Percentiles rank a stretch among this genome's conserved stretches.
Evolutionary conservation across 1,140 invertebrate species (phyloP).

Genomic region (Heliothis subflexa): DNA sequence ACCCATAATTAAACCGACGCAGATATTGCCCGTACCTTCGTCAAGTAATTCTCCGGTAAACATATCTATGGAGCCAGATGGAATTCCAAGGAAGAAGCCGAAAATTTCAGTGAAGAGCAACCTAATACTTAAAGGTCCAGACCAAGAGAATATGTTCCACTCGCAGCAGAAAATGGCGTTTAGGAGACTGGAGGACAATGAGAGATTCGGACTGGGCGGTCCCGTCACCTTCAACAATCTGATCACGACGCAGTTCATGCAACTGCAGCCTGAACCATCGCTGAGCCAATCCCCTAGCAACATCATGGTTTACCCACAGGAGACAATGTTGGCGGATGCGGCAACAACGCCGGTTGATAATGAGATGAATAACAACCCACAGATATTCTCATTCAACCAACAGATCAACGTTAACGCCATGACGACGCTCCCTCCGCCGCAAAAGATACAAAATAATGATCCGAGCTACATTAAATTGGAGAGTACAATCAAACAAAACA

Average conservation of each 20-base stretch:
- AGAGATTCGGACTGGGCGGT: conserved; percentile 71
- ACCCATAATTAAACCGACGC: conserved; percentile 79
- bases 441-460: conserved; percentile 76
- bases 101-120: conserved; percentile 86
- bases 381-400: conserved; percentile 80
- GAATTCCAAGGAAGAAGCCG: conserved; percentile 80
- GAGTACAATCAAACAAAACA: conserved; percentile 81
- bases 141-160: conserved; percentile 82
- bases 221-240: conserved; percentile 82
- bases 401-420: conserved; percentile 76
- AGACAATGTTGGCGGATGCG: conserved; percentile 65
- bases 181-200: conserved; percentile 76
- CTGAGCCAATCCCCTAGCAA: conserved; percentile 72
- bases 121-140: conserved; percentile 82
- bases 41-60: conserved; percentile 78
- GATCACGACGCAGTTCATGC: conserved; percentile 81
- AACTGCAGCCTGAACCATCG: conserved; percentile 71
- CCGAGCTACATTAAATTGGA: conserved; percentile 82
- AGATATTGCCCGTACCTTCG: conserved; percentile 77
- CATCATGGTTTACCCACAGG: conserved; percentile 74
- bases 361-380: conserved; percentile 68
- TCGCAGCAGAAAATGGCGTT: conserved; percentile 83
- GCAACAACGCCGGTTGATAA: conserved; percentile 70
- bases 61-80: conserved; percentile 67
- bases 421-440: conserved; percentile 68